Evolutionary conservation across 2,797 vertebrate genomes (phyloP), one percentile per base, ranked within the genome.

Genomic region (Oreortyx pictus): DNA sequence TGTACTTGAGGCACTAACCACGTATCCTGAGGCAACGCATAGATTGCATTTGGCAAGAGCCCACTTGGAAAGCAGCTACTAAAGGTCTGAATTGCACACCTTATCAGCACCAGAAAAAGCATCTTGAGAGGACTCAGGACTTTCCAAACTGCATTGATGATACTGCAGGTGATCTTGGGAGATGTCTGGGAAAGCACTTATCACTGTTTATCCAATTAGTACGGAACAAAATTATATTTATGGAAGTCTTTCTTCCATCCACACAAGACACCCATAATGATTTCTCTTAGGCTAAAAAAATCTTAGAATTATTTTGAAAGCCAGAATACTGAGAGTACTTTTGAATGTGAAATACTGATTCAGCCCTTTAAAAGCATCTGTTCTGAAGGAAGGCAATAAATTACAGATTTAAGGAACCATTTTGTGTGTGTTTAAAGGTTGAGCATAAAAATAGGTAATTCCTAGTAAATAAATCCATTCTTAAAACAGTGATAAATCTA

Each of bases 231-330:
- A 6, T 47, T 52, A 13, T 20, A 57, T 59, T 62, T 59, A 25
- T 10, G 19, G 33, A 66, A 74, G 7, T 7, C 56, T 89, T 59
- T 7, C 46, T 52, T 72, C 39, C 35, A 81, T 18, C 59, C 29
- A 9, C 14, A 6, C 39, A 73, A 73, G 39, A 47, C 7, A 15
- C 4, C 9, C 12, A 29, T 14, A 57, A 65, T 3, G 3, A 75
- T 57, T 81, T 66, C 11, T 80, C 79, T 85, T 23, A 57, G 9
- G 47, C 37, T 59, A 61, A 54, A 50, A 73, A 43, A 84, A 80
- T 60, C 44, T 57, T 57, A 61, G 39, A 23, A 8, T 82, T 90
- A 4, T 57, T 92, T 82, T 67, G 41, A n/a, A 95, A 90, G 79
- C n/a, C 33, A 76, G 44, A 7, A 20, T 1, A 1, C 43, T 43